phyloP scores from a whole-genome alignment of 2,797 vertebrate species.

The Zonotrichia albicollis region DNA sequence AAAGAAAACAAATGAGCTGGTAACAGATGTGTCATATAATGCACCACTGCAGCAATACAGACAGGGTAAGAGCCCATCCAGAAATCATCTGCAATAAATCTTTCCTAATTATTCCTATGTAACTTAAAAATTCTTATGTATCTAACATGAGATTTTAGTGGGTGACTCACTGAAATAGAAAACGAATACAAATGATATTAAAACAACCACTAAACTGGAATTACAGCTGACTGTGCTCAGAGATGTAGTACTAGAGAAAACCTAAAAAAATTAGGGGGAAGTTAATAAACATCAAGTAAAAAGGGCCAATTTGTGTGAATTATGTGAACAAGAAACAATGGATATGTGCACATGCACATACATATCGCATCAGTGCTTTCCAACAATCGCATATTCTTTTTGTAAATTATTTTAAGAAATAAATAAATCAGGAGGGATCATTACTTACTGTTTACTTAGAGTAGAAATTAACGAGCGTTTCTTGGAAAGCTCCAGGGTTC shows the following conservation, averaged over 20 bases:
- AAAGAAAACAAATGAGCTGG: constrained; percentile 24
- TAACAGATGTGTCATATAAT: constrained; percentile 52
- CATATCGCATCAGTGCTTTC: constrained; percentile 47
- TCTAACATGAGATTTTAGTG: neutral
- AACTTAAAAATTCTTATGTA: constrained; percentile 1
- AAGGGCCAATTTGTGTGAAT: constrained; percentile 38
- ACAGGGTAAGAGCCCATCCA: neutral
- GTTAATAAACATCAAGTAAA: constrained; percentile 15
- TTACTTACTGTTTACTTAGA: constrained; percentile 63
- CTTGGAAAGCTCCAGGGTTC: constrained; percentile 53
- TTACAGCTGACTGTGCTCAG: neutral
- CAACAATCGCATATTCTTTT: constrained; percentile 54
- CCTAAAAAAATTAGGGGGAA: neutral
- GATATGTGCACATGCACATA: constrained; percentile 8
- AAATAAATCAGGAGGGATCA: constrained; percentile 54
- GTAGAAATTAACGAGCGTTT: constrained; percentile 38
- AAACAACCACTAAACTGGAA: neutral
- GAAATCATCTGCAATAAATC: constrained; percentile 15
- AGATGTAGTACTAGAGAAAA: neutral
- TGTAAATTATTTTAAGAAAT: constrained; percentile 54
- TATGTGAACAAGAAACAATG: constrained; percentile 44
- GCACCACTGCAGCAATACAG: neutral
- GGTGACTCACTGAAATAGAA: constrained; percentile 1
- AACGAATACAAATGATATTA: neutral
- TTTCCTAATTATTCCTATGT: neutral